Conservation (phyloP, 2,888 invertebrate species). For the Aromia moschata region DNA sequence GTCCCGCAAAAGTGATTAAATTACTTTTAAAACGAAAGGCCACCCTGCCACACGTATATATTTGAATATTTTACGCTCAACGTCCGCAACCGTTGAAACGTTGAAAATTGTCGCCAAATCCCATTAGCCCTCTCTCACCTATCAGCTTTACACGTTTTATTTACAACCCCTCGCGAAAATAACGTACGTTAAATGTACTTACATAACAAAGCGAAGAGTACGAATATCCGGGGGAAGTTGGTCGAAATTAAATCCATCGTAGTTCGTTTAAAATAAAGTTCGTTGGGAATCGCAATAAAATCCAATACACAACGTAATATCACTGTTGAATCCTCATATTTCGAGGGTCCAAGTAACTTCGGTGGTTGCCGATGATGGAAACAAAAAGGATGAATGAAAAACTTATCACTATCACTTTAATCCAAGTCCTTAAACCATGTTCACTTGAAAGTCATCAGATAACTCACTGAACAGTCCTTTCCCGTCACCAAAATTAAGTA, state of each 20-base stretch:
- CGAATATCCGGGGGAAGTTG: not conserved
- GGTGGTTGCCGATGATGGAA: not conserved
- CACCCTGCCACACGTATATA: conserved; percentile 11
- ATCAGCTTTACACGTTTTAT: conserved; percentile 5
- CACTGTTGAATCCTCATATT: conserved; percentile 23
- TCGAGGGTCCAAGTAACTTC: not conserved
- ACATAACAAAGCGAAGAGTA: conserved; percentile 12
- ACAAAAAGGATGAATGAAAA: conserved; percentile 8
- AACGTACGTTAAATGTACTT: not conserved
- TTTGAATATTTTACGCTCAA: conserved; percentile 16
- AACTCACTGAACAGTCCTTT: conserved; percentile 9
- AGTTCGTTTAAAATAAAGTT: conserved; percentile 16
- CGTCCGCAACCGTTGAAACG: conserved; percentile 23
- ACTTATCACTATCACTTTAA: conserved; percentile 14
- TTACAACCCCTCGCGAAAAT: not conserved
- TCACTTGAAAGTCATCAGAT: not conserved
- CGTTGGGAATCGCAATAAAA: conserved; percentile 21
- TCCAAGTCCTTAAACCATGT: conserved; percentile 17
- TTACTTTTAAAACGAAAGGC: conserved; percentile 23
- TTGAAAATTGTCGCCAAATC: conserved; percentile 19
- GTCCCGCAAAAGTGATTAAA: conserved; percentile 26
- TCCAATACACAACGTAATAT: conserved; percentile 23
- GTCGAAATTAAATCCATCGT: conserved; percentile 13
- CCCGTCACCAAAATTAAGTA: conserved; percentile 9
- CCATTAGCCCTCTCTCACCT: conserved; percentile 12